Evolutionary conservation across 2,888 invertebrate genomes (phyloP), one percentile per base, ranked within the genome.

Genomic region (Baccha elongata): DNA sequence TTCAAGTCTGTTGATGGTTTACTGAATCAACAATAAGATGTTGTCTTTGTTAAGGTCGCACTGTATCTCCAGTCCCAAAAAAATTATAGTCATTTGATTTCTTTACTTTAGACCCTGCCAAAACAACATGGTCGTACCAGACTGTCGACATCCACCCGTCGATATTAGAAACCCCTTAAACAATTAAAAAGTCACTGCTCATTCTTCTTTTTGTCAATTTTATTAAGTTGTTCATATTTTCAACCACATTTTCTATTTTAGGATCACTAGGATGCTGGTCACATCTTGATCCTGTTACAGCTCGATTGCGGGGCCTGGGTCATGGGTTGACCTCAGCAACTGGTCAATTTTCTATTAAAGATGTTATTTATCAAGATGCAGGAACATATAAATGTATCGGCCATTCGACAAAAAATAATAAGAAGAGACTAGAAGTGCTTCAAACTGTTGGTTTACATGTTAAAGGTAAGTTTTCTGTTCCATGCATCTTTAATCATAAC

Each of bases 341-440:
- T 13, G 93, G 93, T 52, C 93, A 94, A 85, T 92, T 95, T 83
- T 92, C 93, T 35, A 90, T 95, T 37, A 94, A 94, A 86, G 93
- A 94, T 86, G 94, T 95, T 72, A 92, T 95, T 75, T 95, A 95
- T 88, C 95, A 95, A 88, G 95, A 95, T 88, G 95, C 94, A 29
- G 95, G 95, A 15, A 94, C 94, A 87, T 95, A 95, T 89, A 92
- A 94, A 85, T 95, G 95, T 90, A 94, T 94, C 48, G 93, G 91
- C 32, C 90, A 91, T 81, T 90, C 91, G 42, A 84, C 89, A 65
- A 87, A 88, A 80, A 90, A 91, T 65, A 91, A 40, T 15, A 58
- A 91, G 78, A 91, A 92, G 86, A 91, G 92, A 87, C 87, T 93
- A 65, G 92, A 93, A 86, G 91, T 92, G 35, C 88, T 93, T 65